Base-by-base conservation (phyloP, 2,797 vertebrate species). In the Anabacerthia variegaticeps region DNA sequence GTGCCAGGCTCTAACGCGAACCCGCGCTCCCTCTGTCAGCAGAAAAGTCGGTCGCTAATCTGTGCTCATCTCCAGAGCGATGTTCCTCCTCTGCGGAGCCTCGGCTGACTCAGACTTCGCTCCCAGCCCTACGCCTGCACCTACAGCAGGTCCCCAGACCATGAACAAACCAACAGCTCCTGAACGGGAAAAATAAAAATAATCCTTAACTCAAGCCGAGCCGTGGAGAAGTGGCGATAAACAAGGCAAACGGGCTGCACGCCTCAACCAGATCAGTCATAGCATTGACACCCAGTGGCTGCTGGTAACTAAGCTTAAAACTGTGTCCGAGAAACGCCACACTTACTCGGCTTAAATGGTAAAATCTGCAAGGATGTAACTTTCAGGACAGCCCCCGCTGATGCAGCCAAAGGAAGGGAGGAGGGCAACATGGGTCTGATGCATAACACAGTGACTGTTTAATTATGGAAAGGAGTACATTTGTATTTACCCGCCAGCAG, bases 11-110 rank as follows among this genome's bases (percentile, higher is more conserved):
- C 65, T 14, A 81, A 66, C 6, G 19, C 34, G 20, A 86, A 76
- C 62, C 92, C 20, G 39, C 51, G 8, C 81, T 88, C 81, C 73
- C 85, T 90, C 93, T 81, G 92, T 93, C 95, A 95, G 94, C 90
- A 86, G 88, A 68, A 84, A 89, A 90, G 28, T 39, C 76, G 1
- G 1, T 39, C 1, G 24, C 75, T 56, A 24, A 85, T 89, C 88
- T 27, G 26, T 3, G 88, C 77, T 66, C 83, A 30, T 27, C 3
- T 15, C 76, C 10, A 15, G 1, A 89, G 92, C 32, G 2, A 41
- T 9, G 52, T 32, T 90, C 68, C 79, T 77, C 71, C 85, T 86
- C 77, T 36, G 73, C 37, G 41, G 7, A 68, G 73, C 89, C 83
- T 36, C 3, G 41, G n/a, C 92, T 76, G 59, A 85, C 44, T 71